phyloP scores from a whole-genome alignment of 37 sponge, comb jelly and placozoan species.

The Chondrosia reniformis region DNA sequence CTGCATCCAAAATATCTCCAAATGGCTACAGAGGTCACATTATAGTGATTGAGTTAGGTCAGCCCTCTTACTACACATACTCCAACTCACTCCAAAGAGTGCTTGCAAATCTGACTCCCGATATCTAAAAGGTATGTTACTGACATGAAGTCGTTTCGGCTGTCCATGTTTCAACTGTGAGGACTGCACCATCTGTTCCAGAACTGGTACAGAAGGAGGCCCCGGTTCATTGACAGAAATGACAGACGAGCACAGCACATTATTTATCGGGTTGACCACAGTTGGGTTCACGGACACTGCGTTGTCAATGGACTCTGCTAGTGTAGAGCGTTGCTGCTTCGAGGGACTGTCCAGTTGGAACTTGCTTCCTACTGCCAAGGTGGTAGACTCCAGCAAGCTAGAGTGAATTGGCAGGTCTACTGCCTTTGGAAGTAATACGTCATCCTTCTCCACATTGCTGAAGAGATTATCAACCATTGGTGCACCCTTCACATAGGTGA shows the following conservation, averaged over 20 bases:
- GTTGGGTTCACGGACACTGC: slow-evolving; percentile 8
- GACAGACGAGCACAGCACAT: not conserved
- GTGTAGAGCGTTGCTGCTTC: slow-evolving; percentile 14
- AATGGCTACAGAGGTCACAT: no score
- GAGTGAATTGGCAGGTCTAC: slow-evolving; percentile 18
- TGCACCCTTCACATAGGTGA: not conserved
- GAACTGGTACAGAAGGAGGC: not conserved
- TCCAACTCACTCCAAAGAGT: slow-evolving; percentile 80
- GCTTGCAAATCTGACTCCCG: slow-evolving; percentile 82
- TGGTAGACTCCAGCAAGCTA: not conserved
- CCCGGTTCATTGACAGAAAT: not conserved
- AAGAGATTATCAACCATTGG: not conserved
- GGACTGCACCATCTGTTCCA: not conserved
- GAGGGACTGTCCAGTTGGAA: slow-evolving; percentile 3
- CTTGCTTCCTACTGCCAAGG: not conserved
- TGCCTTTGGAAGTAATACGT: not conserved
- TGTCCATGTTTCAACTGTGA: not conserved
- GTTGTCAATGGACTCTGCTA: slow-evolving; percentile 17
- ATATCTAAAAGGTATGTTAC: slow-evolving; percentile 92
- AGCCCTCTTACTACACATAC: no score
- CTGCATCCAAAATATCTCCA: slow-evolving; percentile 84
- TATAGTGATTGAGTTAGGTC: no score
- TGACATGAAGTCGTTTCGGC: slow-evolving; percentile 89
- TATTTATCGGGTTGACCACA: not conserved
- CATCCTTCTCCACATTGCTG: not conserved